phyloP scores from a whole-genome alignment of 2,888 invertebrate species.

The Steinernema carpocapsae region DNA sequence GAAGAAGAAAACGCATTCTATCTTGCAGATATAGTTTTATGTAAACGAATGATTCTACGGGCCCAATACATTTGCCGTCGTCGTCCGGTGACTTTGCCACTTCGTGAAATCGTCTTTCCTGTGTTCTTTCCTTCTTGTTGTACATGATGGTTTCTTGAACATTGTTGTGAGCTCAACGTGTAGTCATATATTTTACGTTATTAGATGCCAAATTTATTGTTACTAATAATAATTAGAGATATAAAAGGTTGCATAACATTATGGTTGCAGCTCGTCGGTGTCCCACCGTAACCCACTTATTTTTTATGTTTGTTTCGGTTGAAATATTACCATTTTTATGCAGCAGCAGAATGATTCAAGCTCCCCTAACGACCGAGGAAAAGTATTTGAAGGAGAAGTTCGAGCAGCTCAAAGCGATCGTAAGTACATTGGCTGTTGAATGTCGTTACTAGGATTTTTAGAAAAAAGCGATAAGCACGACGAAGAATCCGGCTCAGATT shows the following conservation, averaged over 20 bases:
- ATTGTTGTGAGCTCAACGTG: constrained; percentile 7
- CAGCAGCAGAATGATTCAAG: constrained; percentile 39
- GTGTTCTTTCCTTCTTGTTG: not conserved
- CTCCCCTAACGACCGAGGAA: constrained; percentile 50
- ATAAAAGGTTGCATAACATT: constrained; percentile 12
- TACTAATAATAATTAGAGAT: not conserved
- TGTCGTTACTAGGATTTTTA: not conserved
- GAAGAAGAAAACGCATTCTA: not conserved
- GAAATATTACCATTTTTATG: too few relatives aligned
- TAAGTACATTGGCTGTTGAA: constrained; percentile 36
- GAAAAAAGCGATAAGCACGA: constrained; percentile 29
- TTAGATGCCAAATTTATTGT: not conserved
- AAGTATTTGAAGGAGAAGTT: constrained; percentile 50
- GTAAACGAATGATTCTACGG: not conserved
- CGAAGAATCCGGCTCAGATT: not conserved
- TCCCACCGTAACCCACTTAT: too few relatives aligned
- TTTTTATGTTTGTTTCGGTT: too few relatives aligned
- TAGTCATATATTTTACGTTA: not conserved
- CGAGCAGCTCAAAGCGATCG: constrained; percentile 48
- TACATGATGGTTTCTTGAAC: constrained; percentile 22
- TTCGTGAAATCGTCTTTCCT: not conserved
- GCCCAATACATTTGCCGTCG: constrained; percentile 24
- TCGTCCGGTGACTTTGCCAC: not conserved
- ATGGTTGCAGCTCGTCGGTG: not conserved
- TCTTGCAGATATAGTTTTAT: too few relatives aligned